Conservation (phyloP, 2,797 vertebrate genomes). For the Silurus lanzhouensis region DNA sequence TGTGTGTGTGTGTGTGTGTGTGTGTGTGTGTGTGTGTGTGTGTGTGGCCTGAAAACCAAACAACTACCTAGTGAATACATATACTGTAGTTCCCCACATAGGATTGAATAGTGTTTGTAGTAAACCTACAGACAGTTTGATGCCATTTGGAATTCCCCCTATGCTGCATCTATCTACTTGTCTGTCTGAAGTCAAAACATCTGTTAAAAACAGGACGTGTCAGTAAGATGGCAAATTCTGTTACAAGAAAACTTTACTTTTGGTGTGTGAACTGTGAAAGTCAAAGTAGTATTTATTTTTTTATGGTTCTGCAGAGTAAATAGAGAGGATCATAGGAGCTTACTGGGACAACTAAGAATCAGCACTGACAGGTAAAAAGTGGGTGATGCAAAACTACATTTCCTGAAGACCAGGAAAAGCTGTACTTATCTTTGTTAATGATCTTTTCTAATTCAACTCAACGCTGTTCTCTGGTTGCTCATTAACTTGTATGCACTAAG, state of each 20-base stretch:
- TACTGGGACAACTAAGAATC: neutral
- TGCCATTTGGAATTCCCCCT: neutral
- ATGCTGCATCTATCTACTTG: neutral
- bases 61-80: neutral
- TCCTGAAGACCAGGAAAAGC: neutral
- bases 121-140: neutral
- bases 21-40: neutral
- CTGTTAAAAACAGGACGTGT: neutral
- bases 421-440: neutral
- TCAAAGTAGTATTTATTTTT: neutral
- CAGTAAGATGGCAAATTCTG: neutral
- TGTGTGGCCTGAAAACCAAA: neutral
- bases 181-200: neutral
- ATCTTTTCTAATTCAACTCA: neutral
- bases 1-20: too few species aligned
- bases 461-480: neutral
- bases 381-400: neutral
- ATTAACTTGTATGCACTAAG: neutral
- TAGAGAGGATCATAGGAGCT: neutral
- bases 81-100: neutral
- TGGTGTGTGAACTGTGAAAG: neutral
- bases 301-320: neutral
- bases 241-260: neutral
- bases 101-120: neutral
- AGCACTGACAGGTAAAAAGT: neutral